phyloP scores from a whole-genome alignment of 1,140 invertebrate species.

The Heliconius melpomene region DNA sequence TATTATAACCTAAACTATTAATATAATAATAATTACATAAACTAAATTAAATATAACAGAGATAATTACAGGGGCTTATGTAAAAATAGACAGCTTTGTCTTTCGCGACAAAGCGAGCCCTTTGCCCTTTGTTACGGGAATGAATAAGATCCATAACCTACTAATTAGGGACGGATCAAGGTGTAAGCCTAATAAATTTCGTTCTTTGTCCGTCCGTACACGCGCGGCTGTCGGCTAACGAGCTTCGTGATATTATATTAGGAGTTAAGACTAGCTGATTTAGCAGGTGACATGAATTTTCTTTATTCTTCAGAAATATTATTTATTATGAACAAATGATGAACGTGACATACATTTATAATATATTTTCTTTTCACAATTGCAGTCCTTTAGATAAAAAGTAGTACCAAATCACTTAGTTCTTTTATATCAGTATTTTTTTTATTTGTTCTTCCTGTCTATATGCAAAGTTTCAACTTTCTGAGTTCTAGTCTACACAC shows the following conservation, averaged over 20 bases:
- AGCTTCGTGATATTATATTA: constrained; percentile 19
- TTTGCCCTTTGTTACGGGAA: constrained; percentile 3
- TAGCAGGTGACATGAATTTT: background rate
- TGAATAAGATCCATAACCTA: background rate
- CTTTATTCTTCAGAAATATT: background rate
- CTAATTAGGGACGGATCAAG: constrained; percentile 26
- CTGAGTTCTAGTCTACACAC: no score
- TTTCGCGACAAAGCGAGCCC: constrained; percentile 1
- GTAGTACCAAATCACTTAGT: no score
- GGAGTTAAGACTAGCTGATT: background rate
- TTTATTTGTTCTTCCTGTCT: no score
- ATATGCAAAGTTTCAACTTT: no score
- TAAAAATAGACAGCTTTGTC: background rate
- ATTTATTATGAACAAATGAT: background rate
- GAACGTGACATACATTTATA: background rate
- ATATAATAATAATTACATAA: background rate
- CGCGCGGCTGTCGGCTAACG: constrained; percentile 17
- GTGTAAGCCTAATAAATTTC: constrained; percentile 25
- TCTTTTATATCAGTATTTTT: no score
- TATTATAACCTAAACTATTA: background rate
- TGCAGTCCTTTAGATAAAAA: no score
- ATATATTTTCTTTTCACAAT: no score
- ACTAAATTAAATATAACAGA: background rate
- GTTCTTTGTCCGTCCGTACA: constrained; percentile 18
- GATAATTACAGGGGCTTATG: background rate